phyloP scores from a whole-genome alignment of 1,140 invertebrate genomes.

The Rhopalosiphum maidis region DNA sequence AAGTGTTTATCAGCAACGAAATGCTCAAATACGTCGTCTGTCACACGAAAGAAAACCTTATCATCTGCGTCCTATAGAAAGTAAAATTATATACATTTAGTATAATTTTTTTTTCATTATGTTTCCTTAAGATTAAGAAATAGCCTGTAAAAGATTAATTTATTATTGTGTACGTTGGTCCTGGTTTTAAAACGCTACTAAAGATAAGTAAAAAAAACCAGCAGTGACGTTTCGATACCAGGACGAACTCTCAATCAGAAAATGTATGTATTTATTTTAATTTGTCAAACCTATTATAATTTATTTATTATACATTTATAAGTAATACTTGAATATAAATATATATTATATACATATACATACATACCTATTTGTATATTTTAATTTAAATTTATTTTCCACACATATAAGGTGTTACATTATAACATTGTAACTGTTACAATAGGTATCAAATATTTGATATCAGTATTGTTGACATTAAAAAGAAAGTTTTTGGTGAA shows the following conservation, averaged over 20 bases:
- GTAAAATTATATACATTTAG: neutral
- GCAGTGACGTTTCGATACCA: conserved; percentile 45
- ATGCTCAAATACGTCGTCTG: neutral
- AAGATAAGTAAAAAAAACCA: neutral
- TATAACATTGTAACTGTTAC: neutral
- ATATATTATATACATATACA: neutral
- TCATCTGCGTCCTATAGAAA: neutral
- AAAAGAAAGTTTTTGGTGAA: neutral
- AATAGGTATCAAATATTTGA: neutral
- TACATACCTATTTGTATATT: neutral
- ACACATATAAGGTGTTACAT: no score
- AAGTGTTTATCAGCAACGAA: neutral
- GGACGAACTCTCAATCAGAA: neutral
- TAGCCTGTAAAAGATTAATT: neutral
- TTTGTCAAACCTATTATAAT: neutral
- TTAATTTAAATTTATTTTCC: neutral
- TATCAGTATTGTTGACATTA: neutral
- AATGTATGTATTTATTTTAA: conserved; percentile 24
- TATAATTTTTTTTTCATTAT: neutral
- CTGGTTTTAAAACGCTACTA: conserved; percentile 49
- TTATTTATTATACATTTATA: neutral
- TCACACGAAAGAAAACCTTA: neutral
- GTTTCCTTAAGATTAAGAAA: neutral
- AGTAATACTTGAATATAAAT: neutral
- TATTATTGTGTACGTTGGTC: conserved; percentile 2